phyloP scores from a whole-genome alignment of 2,113 vertebrate species.

The Callipepla californica region DNA sequence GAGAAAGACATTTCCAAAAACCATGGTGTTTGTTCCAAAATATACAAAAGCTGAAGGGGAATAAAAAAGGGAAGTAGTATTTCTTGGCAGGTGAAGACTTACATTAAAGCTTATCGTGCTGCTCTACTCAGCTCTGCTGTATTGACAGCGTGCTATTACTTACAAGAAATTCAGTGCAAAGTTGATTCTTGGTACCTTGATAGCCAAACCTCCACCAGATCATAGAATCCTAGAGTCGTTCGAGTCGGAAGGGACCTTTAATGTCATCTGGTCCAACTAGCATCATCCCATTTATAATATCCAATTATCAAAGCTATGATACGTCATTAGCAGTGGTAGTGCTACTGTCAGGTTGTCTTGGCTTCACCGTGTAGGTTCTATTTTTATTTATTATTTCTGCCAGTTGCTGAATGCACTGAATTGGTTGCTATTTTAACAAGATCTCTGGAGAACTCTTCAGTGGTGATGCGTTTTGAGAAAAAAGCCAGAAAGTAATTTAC shows the following conservation, averaged over 20 bases:
- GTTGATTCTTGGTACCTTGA: slow-evolving; percentile 46
- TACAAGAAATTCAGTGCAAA: neutral
- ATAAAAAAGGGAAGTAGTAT: neutral
- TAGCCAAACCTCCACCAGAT: slow-evolving; percentile 31
- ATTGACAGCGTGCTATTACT: neutral
- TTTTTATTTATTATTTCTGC: slow-evolving; percentile 39
- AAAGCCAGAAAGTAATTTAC: slow-evolving; percentile 53
- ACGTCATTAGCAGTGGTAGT: slow-evolving; percentile 25
- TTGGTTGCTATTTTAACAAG: slow-evolving; percentile 78
- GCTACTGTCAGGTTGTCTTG: slow-evolving; percentile 57
- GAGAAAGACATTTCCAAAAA: neutral
- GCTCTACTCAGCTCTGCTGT: neutral
- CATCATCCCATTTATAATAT: slow-evolving; percentile 53
- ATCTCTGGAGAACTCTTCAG: slow-evolving; percentile 71
- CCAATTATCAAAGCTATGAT: slow-evolving; percentile 71
- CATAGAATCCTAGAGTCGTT: neutral
- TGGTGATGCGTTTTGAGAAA: slow-evolving; percentile 47
- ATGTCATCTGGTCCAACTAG: neutral
- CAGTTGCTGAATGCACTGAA: slow-evolving; percentile 51
- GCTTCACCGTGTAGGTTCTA: neutral
- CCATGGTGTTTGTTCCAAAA: neutral
- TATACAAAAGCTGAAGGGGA: neutral
- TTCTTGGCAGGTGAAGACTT: neutral
- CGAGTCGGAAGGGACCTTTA: neutral
- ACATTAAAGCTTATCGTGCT: neutral